A percentile compares a stretch with the other conserved stretches of the same genome.
Evolutionary conservation across 2,113 vertebrate genomes (phyloP).

Genomic region (Cavia aperea): DNA sequence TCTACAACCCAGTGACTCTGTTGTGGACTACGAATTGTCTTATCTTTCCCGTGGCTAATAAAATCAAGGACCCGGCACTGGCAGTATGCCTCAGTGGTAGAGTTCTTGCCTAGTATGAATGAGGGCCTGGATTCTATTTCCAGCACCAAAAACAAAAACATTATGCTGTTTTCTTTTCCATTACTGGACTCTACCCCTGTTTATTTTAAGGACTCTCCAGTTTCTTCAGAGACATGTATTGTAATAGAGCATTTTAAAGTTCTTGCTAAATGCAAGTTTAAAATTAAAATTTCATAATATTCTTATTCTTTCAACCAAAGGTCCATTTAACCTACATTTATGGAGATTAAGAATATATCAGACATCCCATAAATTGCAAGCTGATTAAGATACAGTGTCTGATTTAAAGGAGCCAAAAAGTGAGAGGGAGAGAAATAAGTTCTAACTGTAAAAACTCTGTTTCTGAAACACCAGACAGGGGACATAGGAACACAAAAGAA

Average conservation of each 20-base stretch:
- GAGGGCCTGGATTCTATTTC: neutral
- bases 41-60: neutral
- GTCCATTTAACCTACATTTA: neutral
- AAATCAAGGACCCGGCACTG: rapidly evolving
- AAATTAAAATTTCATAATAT: neutral
- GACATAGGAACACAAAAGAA: neutral
- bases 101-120: neutral
- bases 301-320: neutral
- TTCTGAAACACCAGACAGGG: neutral
- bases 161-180: neutral
- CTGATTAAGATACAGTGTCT: neutral
- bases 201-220: neutral
- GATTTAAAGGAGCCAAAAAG: neutral
- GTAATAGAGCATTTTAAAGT: neutral
- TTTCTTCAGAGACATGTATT: neutral
- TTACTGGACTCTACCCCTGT: neutral
- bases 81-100: neutral
- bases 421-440: neutral
- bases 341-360: neutral
- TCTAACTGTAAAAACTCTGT: neutral
- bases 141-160: neutral
- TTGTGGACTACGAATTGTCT: neutral
- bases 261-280: neutral
- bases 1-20: neutral
- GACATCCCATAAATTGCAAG: neutral